phyloP scores from a whole-genome alignment of 2,797 vertebrate species.

The Centroberyx gerrardi region DNA sequence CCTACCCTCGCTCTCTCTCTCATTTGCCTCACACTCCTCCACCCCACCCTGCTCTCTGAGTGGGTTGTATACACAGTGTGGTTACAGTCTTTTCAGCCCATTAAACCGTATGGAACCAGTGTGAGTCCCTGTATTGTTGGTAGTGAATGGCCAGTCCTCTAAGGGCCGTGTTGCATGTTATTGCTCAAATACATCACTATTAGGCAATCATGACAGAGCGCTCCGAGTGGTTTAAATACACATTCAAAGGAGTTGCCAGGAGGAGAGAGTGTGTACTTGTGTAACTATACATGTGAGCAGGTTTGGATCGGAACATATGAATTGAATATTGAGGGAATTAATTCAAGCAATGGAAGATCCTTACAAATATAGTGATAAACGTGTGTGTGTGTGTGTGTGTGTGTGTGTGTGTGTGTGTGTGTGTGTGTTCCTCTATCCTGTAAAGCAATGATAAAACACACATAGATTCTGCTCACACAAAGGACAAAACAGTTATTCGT shows the following conservation, averaged over 20 bases:
- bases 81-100: constrained; percentile 57
- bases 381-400: constrained; percentile 1
- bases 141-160: constrained; percentile 55
- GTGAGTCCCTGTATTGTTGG: constrained; percentile 65
- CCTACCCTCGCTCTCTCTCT: constrained; percentile 26
- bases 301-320: constrained; percentile 18
- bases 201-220: constrained; percentile 66
- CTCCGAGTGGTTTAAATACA: constrained; percentile 57
- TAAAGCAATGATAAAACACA: neutral
- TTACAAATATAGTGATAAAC: neutral
- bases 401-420: too few species aligned
- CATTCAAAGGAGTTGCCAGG: constrained; percentile 36
- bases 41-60: constrained; percentile 36
- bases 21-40: constrained; percentile 28
- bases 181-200: constrained; percentile 77
- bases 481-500: too few species aligned
- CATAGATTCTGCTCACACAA: neutral
- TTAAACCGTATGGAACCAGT: constrained; percentile 67
- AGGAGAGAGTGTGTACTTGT: constrained; percentile 20
- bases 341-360: neutral
- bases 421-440: neutral
- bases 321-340: constrained; percentile 1
- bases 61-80: constrained; percentile 69
- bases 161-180: constrained; percentile 67
- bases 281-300: constrained; percentile 13